Evolutionary conservation across 2,113 vertebrate genomes (phyloP).

Genomic region (Arizona elegans): DNA sequence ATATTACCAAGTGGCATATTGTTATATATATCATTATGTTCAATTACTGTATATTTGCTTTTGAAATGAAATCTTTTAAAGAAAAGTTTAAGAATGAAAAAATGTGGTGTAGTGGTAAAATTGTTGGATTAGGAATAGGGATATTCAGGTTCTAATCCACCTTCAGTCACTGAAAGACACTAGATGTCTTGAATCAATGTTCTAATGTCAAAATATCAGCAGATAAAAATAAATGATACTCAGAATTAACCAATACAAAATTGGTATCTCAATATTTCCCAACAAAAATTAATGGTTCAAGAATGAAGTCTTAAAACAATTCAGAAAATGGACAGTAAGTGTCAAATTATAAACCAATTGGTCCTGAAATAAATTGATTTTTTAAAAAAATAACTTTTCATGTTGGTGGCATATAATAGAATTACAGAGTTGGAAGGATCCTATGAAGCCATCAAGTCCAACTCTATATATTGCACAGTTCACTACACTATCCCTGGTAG

Average conservation of each 20-base stretch:
- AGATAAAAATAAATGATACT: neutral
- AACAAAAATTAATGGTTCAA: neutral
- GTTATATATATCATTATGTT: neutral
- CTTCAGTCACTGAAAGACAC: neutral
- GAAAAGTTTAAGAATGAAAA: neutral
- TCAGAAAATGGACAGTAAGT: neutral
- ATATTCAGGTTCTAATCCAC: neutral
- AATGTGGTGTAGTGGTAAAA: neutral
- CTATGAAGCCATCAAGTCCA: neutral
- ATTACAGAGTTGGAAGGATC: neutral
- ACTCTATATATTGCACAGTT: too few species aligned
- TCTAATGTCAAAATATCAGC: neutral
- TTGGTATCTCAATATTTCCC: neutral
- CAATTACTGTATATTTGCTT: neutral
- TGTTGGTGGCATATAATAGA: neutral
- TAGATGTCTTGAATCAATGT: neutral
- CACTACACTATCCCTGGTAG: too few species aligned
- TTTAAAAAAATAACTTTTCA: neutral
- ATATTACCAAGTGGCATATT: neutral
- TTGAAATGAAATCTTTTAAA: neutral
- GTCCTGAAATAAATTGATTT: neutral
- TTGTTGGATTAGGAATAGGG: neutral
- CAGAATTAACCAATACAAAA: neutral
- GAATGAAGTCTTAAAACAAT: neutral
- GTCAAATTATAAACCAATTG: neutral